Conservation (phyloP, 2,888 invertebrate genomes). For the Halictus ligatus region DNA sequence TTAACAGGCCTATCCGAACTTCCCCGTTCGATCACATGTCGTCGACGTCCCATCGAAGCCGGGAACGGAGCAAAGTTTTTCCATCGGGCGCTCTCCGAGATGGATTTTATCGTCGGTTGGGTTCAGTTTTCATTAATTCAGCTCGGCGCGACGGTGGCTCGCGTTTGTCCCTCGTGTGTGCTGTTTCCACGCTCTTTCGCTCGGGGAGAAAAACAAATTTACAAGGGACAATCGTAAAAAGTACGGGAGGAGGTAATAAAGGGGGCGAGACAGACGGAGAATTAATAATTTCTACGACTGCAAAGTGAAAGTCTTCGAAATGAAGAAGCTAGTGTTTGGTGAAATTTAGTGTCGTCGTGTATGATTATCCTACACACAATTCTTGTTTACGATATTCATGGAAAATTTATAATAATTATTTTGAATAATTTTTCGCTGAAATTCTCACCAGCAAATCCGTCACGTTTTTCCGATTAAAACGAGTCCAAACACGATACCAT, state of each 20-base stretch:
- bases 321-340: neutral
- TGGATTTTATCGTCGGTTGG: neutral
- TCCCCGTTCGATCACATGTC: neutral
- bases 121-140: conserved; percentile 13
- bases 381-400: no score
- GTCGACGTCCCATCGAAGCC: neutral
- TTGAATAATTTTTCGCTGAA: no score
- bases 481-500: no score
- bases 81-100: neutral
- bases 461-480: no score
- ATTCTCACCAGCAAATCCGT: no score
- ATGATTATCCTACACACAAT: neutral
- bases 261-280: neutral
- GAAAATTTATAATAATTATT: no score
- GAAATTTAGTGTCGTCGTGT: neutral
- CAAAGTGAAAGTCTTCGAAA: neutral
- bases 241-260: neutral
- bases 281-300: neutral
- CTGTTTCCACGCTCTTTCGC: neutral
- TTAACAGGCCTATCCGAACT: neutral
- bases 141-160: neutral
- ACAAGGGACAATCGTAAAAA: conserved; percentile 1
- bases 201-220: neutral
- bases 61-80: neutral
- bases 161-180: neutral